phyloP scores from a whole-genome alignment of 2,113 vertebrate species.

The Marcusenius ussheri region DNA sequence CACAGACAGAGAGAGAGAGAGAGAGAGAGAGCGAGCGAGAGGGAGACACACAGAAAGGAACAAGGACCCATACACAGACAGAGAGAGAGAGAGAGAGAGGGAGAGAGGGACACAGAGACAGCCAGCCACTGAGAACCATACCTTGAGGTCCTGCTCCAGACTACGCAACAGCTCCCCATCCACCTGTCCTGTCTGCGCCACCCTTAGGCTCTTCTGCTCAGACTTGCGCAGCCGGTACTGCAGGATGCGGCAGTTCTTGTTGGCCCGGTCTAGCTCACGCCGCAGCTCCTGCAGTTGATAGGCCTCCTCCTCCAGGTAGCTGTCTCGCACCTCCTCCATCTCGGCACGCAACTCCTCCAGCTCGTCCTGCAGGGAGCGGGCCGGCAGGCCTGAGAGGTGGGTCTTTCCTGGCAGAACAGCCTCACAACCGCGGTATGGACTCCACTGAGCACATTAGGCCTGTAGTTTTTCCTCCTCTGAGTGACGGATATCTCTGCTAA shows the following conservation, averaged over 20 bases:
- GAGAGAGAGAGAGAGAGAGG: neutral
- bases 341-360: slow-evolving; percentile 93
- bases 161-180: slow-evolving; percentile 88
- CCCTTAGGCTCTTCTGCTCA: slow-evolving; percentile 91
- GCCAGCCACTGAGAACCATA: slow-evolving; percentile 31
- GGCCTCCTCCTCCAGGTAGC: slow-evolving; percentile 95
- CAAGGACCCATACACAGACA: neutral
- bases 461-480: neutral
- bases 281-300: slow-evolving; percentile 97
- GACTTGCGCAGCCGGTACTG: slow-evolving; percentile 96
- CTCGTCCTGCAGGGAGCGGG: slow-evolving; percentile 71
- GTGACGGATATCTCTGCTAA: neutral
- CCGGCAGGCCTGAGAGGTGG: neutral
- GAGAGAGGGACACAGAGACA: neutral
- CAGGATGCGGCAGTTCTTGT: slow-evolving; percentile 95
- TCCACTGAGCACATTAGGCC: neutral
- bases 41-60: too few species aligned
- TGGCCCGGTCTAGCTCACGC: slow-evolving; percentile 88
- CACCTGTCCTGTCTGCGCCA: slow-evolving; percentile 91
- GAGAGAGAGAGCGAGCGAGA: too few species aligned
- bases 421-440: neutral
- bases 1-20: too few species aligned
- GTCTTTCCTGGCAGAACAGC: neutral
- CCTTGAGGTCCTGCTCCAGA: slow-evolving; percentile 96
- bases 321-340: slow-evolving; percentile 98